Conservation (phyloP, 2,888 invertebrate species). For the Epistrophella euchroma region DNA sequence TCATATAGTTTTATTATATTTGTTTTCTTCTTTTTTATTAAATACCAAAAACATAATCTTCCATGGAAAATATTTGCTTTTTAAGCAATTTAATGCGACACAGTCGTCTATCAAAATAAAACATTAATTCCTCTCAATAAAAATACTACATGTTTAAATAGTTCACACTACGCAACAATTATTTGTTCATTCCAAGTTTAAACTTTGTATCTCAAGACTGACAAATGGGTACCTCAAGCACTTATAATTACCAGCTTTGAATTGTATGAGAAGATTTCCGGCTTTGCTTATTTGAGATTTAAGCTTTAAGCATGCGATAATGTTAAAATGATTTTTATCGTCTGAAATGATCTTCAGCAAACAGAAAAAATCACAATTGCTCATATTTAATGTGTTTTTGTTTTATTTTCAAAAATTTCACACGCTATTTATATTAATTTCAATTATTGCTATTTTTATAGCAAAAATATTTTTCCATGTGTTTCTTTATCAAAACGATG, state of each 20-base stretch:
- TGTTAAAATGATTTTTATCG: background rate
- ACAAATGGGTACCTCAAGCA: background rate
- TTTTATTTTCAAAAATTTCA: background rate
- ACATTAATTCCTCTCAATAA: background rate
- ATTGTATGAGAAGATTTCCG: background rate
- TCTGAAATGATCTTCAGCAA: slow-evolving; percentile 6
- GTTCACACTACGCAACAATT: background rate
- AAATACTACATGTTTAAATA: background rate
- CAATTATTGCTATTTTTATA: background rate
- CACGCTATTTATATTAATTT: slow-evolving; percentile 7
- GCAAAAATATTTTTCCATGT: background rate
- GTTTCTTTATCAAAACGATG: background rate
- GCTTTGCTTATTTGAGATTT: background rate
- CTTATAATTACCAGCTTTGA: background rate
- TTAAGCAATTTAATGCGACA: background rate
- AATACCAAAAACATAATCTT: background rate
- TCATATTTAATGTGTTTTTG: background rate
- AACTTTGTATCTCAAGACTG: background rate
- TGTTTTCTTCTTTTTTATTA: background rate
- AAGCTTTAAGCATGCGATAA: background rate
- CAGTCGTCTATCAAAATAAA: background rate
- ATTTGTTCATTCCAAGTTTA: background rate
- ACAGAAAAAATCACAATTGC: background rate
- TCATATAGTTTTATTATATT: no score
- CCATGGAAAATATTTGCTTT: background rate